Base-by-base conservation (phyloP, 2,888 invertebrate genomes). In the Trachelus stipa region DNA sequence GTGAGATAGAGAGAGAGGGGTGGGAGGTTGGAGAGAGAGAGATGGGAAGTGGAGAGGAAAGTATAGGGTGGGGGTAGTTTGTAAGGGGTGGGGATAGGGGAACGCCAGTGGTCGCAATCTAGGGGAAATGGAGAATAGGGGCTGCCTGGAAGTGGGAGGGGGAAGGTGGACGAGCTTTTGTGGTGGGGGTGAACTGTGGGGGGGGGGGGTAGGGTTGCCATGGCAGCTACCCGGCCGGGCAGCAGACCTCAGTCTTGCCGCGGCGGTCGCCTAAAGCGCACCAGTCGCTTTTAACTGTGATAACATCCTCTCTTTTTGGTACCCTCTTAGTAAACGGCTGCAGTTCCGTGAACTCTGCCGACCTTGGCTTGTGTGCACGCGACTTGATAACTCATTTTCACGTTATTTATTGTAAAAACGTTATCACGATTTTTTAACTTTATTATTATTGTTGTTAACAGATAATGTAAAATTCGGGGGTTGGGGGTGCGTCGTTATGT, bases 161-260 rank as follows among this genome's bases (percentile, higher is more conserved):
- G 40, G 15, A 40, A 40, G 40, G 40, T 40, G 40, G 15, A 15
- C 40, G 40, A 40, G 40, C 40, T 40, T 40, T 40, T 40, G 6
- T 40, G 69, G 69, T 69, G 69, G 69, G 69, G 33, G 30, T 4
- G 69, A 30, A 33, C 30, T 12, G 15, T 30, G 69, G 4, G 69
- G 12, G 30, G 4, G 30, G 89, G 87, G 83, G 88, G 86, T 83
- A 84, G 86, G 89, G 90, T 90, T 89, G 90, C 90, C 89, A 89
- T 90, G 90, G 90, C 86, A 90, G 90, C 90, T 89, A 89, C 90
- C 90, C 89, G 90, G 90, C 90, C 90, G 88, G 90, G 89, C 87
- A 89, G 88, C 89, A 75, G 76, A 79, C 81, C 89, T 88, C 88
- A 90, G 90, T 90, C 89, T 90, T 89, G 89, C 89, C 90, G 90